Conservation (phyloP, 2,888 invertebrate species). For the Thumatha senex region DNA sequence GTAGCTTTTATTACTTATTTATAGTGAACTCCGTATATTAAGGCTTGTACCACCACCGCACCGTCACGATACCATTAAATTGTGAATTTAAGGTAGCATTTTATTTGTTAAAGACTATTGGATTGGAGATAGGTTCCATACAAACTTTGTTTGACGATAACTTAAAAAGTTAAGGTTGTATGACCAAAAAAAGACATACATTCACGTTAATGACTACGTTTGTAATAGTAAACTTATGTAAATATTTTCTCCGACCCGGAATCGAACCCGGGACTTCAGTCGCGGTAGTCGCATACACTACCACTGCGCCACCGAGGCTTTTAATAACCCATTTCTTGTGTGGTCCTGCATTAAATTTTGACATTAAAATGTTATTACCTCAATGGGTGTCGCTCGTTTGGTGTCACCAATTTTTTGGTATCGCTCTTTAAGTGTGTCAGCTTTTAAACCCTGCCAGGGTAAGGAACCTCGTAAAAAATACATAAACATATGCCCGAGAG, state of each 20-base stretch:
- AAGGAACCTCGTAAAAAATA: conserved; percentile 99
- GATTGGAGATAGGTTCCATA: background rate
- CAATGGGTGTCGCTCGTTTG: conserved; percentile 99
- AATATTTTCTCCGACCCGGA: no score
- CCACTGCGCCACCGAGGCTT: no score
- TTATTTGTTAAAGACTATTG: background rate
- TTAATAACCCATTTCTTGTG: no score
- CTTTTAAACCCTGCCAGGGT: conserved; percentile 99
- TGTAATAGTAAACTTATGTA: no score
- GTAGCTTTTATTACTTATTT: background rate
- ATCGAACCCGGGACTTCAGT: no score
- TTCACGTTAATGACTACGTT: no score
- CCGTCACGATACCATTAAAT: background rate
- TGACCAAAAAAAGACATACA: no score
- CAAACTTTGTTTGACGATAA: no score
- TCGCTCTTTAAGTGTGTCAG: conserved; percentile 99
- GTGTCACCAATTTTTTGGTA: conserved; percentile 99
- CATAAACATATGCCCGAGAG: conserved; percentile 99
- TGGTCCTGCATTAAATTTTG: background rate
- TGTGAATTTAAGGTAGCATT: background rate
- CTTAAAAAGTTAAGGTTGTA: no score
- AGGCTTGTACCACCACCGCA: conserved; percentile 1
- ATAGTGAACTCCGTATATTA: conserved; percentile 18
- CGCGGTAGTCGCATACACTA: no score
- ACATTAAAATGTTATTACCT: conserved; percentile 79